These are phyloP conservation scores for Volucella inflata DNA, from an alignment of 2,888 invertebrate genomes.

Conservation along the genomic window DNA sequence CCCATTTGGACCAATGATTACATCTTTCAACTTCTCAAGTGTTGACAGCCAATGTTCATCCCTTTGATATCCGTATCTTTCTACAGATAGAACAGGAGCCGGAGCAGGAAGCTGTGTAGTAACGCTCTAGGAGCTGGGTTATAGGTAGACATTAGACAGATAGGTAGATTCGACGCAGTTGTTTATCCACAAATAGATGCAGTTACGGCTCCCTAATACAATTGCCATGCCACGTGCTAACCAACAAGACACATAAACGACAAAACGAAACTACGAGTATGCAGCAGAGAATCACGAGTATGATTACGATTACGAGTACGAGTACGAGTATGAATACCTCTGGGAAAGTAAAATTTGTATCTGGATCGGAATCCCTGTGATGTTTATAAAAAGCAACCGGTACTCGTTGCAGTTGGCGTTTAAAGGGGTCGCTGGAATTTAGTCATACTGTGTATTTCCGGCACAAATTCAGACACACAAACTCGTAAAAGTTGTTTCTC, in stretches of 20 bases:
- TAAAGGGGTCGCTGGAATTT: slow-evolving; percentile 53
- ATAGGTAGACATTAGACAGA: slow-evolving; percentile 50
- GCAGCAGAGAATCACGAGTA: not conserved
- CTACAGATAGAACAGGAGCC: not conserved
- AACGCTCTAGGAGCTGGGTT: slow-evolving; percentile 39
- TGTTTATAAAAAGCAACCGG: slow-evolving; percentile 25
- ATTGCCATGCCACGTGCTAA: slow-evolving; percentile 55
- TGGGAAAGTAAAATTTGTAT: not conserved
- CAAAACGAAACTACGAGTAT: not conserved
- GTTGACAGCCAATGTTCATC: slow-evolving; percentile 22
- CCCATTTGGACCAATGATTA: slow-evolving; percentile 3
- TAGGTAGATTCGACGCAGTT: slow-evolving; percentile 43
- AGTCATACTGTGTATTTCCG: slow-evolving; percentile 65
- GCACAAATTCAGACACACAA: slow-evolving; percentile 47
- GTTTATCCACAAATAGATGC: slow-evolving; percentile 51
- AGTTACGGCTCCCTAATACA: slow-evolving; percentile 31
- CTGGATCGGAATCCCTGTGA: slow-evolving; percentile 21
- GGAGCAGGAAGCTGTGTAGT: slow-evolving; percentile 36
- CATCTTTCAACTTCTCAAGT: slow-evolving; percentile 14
- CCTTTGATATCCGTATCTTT: not conserved
- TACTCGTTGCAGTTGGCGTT: slow-evolving; percentile 21
- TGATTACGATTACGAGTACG: slow-evolving; percentile 21
- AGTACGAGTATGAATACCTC: not conserved
- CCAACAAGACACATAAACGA: not conserved
- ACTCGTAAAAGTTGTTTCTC: slow-evolving; percentile 1